phyloP scores from a whole-genome alignment of 2,113 vertebrate genomes.

The Neomonachus schauinslandi region DNA sequence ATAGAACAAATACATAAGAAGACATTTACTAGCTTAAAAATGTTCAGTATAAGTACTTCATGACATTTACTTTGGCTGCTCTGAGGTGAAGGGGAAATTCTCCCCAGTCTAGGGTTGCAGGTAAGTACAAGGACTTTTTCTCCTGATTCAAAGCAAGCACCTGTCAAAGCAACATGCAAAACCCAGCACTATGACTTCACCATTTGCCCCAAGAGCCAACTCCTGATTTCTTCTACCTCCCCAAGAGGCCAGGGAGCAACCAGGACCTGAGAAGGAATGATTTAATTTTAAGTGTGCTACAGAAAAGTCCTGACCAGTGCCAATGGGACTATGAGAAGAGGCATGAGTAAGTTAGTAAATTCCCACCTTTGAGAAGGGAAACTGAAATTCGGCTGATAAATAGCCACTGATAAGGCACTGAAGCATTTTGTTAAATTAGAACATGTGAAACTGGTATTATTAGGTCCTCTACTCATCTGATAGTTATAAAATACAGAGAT shows the following conservation, averaged over 20 bases:
- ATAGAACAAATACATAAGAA: neutral
- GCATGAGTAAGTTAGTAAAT: neutral
- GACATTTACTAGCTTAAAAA: neutral
- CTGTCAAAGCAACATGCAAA: neutral
- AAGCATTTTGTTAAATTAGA: neutral
- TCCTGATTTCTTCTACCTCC: neutral
- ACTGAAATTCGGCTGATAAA: neutral
- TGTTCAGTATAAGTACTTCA: neutral
- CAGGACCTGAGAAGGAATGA: neutral
- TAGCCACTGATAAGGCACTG: neutral
- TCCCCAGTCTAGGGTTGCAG: neutral
- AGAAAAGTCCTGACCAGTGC: neutral
- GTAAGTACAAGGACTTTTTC: neutral
- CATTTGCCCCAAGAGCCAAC: neutral
- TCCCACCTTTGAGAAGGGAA: neutral
- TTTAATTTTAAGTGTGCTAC: neutral
- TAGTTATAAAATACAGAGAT: neutral
- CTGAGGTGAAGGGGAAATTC: constrained; percentile 9
- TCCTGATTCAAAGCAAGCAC: neutral
- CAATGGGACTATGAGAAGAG: neutral
- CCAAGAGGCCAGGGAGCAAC: neutral
- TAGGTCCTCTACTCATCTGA: neutral
- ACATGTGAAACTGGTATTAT: neutral
- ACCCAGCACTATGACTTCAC: neutral
- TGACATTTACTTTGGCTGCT: neutral